Percentiles rank a stretch among this genome's conserved stretches.
Evolutionary conservation across 2,113 vertebrate genomes (phyloP).

Genomic region (Sinocyclocheilus maitianheensis): DNA sequence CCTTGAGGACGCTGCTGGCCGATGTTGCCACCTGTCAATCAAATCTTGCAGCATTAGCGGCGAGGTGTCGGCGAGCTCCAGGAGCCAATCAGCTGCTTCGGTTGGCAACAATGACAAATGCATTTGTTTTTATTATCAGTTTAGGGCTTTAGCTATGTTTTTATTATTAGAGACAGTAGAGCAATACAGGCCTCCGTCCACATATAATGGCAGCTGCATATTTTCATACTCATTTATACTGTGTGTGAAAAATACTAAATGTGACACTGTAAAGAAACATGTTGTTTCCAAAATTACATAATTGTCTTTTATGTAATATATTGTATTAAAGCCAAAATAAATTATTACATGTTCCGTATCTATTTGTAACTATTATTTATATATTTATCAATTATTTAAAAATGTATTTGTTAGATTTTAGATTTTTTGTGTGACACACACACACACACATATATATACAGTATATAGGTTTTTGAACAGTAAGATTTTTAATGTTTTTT

Average conservation of each 20-base stretch:
- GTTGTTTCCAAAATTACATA: background rate
- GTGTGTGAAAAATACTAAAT: background rate
- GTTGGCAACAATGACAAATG: conserved; percentile 44
- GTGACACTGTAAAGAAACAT: background rate
- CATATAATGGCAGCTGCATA: too few relatives aligned
- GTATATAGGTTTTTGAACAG: too few relatives aligned
- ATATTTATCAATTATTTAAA: too few relatives aligned
- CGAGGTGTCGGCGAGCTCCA: conserved; percentile 47
- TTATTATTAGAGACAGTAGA: background rate
- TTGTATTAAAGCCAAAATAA: too few relatives aligned
- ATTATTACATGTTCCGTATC: too few relatives aligned
- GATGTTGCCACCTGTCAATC: conserved; percentile 66
- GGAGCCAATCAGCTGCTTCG: conserved; percentile 47
- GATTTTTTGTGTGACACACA: too few relatives aligned
- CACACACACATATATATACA: too few relatives aligned
- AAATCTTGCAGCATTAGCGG: conserved; percentile 30
- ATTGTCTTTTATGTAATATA: too few relatives aligned
- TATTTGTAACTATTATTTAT: too few relatives aligned
- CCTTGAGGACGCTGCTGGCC: conserved; percentile 50
- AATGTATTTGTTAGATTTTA: too few relatives aligned
- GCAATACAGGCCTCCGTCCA: background rate
- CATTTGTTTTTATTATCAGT: background rate
- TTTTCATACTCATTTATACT: too few relatives aligned
- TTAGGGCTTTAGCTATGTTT: background rate
- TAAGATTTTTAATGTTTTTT: too few relatives aligned